phyloP scores from a whole-genome alignment of 2,888 invertebrate genomes.

The Oxyteleia sp. region DNA sequence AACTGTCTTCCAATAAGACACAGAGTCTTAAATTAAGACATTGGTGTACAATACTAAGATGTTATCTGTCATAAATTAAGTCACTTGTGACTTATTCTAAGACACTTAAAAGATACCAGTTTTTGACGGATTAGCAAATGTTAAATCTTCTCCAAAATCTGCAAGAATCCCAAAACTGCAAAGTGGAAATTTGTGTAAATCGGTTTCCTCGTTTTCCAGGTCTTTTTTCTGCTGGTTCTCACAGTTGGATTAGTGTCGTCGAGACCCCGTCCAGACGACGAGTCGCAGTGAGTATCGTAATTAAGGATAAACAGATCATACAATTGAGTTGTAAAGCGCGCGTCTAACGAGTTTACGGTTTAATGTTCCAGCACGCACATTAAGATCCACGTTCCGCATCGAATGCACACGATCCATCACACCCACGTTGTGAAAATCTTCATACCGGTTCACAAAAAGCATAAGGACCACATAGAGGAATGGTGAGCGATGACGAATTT shows the following conservation, averaged over 20 bases:
- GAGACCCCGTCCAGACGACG: constrained; percentile 53
- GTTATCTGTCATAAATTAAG: too few relatives aligned
- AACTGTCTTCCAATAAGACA: too few relatives aligned
- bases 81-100: too few relatives aligned
- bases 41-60: too few relatives aligned
- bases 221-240: constrained; percentile 40
- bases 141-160: too few relatives aligned
- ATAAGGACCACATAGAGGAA: constrained; percentile 47
- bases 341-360: constrained; percentile 1
- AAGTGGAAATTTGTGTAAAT: too few relatives aligned
- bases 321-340: not conserved
- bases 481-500: too few relatives aligned
- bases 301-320: not conserved
- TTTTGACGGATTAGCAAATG: too few relatives aligned
- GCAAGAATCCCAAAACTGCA: too few relatives aligned
- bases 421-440: constrained; percentile 84
- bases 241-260: constrained; percentile 45
- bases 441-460: constrained; percentile 79
- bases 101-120: too few relatives aligned
- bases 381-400: constrained; percentile 83
- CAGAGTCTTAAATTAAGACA: too few relatives aligned
- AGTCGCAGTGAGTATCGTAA: constrained; percentile 38
- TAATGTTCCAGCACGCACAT: constrained; percentile 82
- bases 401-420: constrained; percentile 83
- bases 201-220: constrained; percentile 28